Evolutionary conservation across 2,888 invertebrate species (phyloP), one percentile per base, ranked within the genome.

Genomic region (Aphodius granarius): DNA sequence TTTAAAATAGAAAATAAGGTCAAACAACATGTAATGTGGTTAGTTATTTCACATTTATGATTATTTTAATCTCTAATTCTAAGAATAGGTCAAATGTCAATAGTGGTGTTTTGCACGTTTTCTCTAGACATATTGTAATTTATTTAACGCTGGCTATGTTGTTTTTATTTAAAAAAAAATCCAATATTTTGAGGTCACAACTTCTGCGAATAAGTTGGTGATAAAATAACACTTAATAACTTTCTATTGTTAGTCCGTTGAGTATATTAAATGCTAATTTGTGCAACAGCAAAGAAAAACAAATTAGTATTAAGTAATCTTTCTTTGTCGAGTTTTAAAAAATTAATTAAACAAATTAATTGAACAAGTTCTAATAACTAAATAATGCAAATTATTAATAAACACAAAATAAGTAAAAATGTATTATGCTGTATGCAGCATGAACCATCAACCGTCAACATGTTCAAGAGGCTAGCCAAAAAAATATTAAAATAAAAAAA

Each of bases 101-200:
- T 43, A 43, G 6, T 2, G 43, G 43, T 43, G n/a, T n/a, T n/a
- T n/a, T n/a, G n/a, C n/a, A n/a, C n/a, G n/a, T n/a, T n/a, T 43
- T 43, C 43, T 43, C 43, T 43, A 43, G 1, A 6, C 43, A 43
- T 43, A 43, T 43, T 43, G n/a, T 43, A 43, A 6, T 43, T 43
- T 43, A 43, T 13, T n/a, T 1, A 43, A 43, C 43, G 43, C 72
- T 68, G 72, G 75, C 72, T 68, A 2, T 19, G 18, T 21, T 68
- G 16, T 21, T 66, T 16, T 66, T 19, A 15, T 3, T 65, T 19
- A 17, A 65, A 65, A 18, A 65, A 65, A 15, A 18, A 0, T 18
- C 6, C 43, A 43, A 43, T 9, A 9, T 1, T 43, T 43, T 6
- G 6, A 43, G 43, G 43, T 43, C 43, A 43, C 43, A 43, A 3